A percentile compares a stretch with the other conserved stretches of the same genome.
Evolutionary conservation across 2,113 vertebrate species (phyloP).

Genomic region (Elachura formosa): DNA sequence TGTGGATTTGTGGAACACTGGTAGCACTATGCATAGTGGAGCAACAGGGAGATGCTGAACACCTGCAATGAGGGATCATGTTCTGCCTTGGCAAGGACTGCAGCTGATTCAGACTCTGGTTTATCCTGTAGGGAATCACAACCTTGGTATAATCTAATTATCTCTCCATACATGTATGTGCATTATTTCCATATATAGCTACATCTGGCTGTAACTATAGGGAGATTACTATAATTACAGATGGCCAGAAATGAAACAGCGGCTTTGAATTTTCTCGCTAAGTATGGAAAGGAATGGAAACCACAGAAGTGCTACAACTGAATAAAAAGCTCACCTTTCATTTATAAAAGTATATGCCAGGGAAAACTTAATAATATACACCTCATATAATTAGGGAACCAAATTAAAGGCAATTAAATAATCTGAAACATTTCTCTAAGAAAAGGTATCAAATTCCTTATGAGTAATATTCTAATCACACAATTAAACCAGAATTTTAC

Average conservation of each 20-base stretch:
- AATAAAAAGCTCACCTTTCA: conserved; percentile 2
- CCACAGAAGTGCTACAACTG: neutral
- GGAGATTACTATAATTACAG: neutral
- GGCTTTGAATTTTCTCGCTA: neutral
- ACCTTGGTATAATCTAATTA: conserved; percentile 12
- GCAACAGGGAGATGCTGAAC: neutral
- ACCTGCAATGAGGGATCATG: neutral
- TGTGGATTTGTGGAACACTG: neutral
- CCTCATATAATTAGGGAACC: neutral
- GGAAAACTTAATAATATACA: neutral
- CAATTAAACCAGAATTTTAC: neutral
- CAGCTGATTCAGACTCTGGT: neutral
- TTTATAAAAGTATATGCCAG: neutral
- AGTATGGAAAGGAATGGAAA: neutral
- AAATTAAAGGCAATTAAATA: neutral
- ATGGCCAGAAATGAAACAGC: neutral
- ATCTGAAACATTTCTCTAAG: neutral
- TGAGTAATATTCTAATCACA: neutral
- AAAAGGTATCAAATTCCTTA: neutral
- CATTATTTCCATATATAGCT: neutral
- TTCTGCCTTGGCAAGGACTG: neutral
- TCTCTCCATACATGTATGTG: neutral
- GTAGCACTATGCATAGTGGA: fast-evolving
- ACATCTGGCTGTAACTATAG: neutral
- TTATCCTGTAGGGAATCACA: conserved; percentile 12